Evolutionary conservation across 2,888 invertebrate genomes (phyloP), one percentile per base, ranked within the genome.

Genomic region (Xestobium rufovillosum): DNA sequence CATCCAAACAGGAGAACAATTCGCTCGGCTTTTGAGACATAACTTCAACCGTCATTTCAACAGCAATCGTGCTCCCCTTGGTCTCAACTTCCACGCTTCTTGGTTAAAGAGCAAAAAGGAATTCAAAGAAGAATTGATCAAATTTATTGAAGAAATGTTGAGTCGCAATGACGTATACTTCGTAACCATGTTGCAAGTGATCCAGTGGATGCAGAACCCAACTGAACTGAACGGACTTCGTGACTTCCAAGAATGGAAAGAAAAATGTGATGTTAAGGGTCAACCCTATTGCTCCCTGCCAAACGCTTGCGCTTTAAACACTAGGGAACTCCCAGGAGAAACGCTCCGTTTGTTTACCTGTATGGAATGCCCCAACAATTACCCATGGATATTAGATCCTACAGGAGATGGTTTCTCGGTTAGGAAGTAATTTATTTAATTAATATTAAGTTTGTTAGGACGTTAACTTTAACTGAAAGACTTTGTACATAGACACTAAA

Each of bases 161-260:
- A 80, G 76, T 50, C 79, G 83, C 58, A 88, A 85, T 59, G 91
- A 92, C 59, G 91, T 92, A 15, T 92, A 91, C 71, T 92, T 92
- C 65, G 88, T 89, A 44, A 91, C 89, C 42, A 83, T 87, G 72
- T 77, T 89, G 52, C 79, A 67, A 49, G 91, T 91, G 15, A 88
- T 92, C 57, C 89, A 91, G 66, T 92, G 91, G 91, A 92, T 92
- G 88, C 91, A 92, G 67, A 88, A 85, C 55, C 92, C 92, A 36
- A 89, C 88, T 16, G 91, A 91, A 65, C 61, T 90, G 48, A 80
- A 86, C 30, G 80, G 81, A 23, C 75, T 92, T 32, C 75, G 89
- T 51, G 91, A 92, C 61, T 92, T 92, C 78, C 83, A 84, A 54
- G 89, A 90, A 65, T 92, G 92, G 92, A 92, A 92, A 66, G 91